Evolutionary conservation across 2,113 vertebrate species (phyloP).

Genomic region (Ochotona princeps): DNA sequence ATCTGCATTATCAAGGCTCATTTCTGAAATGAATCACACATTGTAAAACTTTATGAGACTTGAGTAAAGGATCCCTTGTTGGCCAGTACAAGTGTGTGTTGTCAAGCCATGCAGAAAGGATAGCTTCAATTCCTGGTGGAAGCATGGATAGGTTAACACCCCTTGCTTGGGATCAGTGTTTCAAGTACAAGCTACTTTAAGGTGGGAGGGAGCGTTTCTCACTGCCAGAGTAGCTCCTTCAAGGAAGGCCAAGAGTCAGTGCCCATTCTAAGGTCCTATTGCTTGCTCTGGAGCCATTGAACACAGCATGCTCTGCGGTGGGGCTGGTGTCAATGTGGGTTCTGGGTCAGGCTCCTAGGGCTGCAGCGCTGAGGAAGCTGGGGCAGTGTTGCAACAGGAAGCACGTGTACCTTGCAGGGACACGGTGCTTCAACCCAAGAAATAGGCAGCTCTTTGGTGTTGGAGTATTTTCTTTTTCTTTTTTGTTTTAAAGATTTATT

Average conservation of each 20-base stretch:
- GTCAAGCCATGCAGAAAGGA: conserved; percentile 37
- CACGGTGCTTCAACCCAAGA: not conserved
- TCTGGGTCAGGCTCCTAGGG: not conserved
- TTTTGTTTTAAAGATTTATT: too few relatives aligned
- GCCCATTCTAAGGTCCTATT: not conserved
- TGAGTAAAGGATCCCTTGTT: conserved; percentile 69
- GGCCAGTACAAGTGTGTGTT: conserved; percentile 58
- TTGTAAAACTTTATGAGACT: conserved; percentile 66
- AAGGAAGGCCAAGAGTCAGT: conserved; percentile 26
- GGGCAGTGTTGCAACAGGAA: not conserved
- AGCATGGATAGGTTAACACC: not conserved
- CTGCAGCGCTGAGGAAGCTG: not conserved
- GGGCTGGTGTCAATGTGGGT: not conserved
- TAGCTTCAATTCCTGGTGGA: conserved; percentile 23
- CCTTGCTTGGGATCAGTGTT: conserved; percentile 5
- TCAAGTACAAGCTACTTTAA: conserved; percentile 47
- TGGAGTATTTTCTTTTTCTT: not conserved
- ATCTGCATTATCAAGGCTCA: conserved; percentile 79
- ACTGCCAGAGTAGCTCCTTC: conserved; percentile 52
- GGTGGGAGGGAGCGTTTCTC: conserved; percentile 25
- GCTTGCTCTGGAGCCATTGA: not conserved
- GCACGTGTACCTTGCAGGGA: rapidly evolving
- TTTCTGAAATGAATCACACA: conserved; percentile 74
- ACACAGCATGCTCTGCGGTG: not conserved
- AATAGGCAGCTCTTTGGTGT: not conserved